Conservation (phyloP, 2,797 vertebrate species). For the Sebastes hopkinsi region DNA sequence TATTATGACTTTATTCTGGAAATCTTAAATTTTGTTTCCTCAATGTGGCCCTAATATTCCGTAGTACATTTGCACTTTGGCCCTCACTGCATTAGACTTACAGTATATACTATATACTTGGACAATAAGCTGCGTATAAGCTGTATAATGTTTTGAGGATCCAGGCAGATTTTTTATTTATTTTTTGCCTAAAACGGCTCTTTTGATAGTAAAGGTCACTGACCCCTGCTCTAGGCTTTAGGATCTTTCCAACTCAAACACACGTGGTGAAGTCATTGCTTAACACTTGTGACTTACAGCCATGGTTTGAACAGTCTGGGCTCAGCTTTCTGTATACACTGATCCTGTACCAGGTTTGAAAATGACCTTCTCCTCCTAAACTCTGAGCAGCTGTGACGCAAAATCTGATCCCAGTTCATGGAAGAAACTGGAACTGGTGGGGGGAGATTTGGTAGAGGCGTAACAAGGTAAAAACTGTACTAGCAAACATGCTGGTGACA, state of each 20-base stretch:
- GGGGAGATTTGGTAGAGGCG: neutral
- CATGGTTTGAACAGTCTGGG: neutral
- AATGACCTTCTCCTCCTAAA: too few relatives aligned
- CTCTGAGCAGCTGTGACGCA: neutral
- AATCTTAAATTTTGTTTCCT: too few relatives aligned
- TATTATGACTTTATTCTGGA: too few relatives aligned
- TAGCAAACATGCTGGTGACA: constrained; percentile 38
- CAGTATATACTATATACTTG: too few relatives aligned
- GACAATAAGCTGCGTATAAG: too few relatives aligned
- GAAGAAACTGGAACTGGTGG: neutral
- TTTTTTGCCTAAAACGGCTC: too few relatives aligned
- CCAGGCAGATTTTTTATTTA: too few relatives aligned
- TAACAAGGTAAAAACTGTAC: neutral
- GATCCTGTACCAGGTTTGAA: constrained; percentile 3
- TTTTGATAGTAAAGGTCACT: neutral
- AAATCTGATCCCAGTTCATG: constrained; percentile 7
- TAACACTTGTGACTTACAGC: neutral
- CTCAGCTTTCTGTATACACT: neutral
- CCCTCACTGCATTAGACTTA: too few relatives aligned
- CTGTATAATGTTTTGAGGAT: too few relatives aligned
- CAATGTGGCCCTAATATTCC: too few relatives aligned
- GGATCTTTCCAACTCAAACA: neutral
- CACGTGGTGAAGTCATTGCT: neutral
- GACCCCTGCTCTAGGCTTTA: neutral
- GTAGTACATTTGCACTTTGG: too few relatives aligned